Base-by-base conservation (phyloP, 2,888 invertebrate species). In the Philopedon plagiatum region DNA sequence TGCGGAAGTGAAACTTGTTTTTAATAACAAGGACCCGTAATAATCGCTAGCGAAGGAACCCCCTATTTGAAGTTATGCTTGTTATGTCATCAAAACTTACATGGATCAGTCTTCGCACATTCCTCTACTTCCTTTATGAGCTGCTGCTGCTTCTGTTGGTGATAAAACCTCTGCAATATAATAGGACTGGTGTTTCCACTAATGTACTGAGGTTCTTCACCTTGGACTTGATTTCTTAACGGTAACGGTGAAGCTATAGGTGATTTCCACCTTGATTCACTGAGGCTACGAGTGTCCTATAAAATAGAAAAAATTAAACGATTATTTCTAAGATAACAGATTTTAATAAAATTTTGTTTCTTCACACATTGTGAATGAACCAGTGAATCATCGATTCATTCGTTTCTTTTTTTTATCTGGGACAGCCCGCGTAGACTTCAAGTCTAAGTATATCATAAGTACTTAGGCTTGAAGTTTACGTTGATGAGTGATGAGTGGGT, bases 141-240 rank as follows among this genome's bases (percentile, higher is more conserved):
- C 74, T 92, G 87, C 77, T 89, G 85, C 83, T 93, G 93, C 81
- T 91, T 92, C 81, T 91, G 93, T 82, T 93, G 93, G 83, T 93
- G 93, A 81, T 92, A 91, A 83, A 93, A 93, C 83, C 93, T 88
- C 83, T 93, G 93, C 77, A 93, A 86, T 71, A 93, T 92, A 83
- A 93, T 91, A 37, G 93, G 93, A 85, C 93, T 93, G 64, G 93
- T 93, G 86, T 92, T 93, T 75, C 92, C 92, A 46, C 90, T 90
- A 63, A 81, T 80, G 72, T 80, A 82, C 32, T 82, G 82, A 18
- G 71, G 76, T 26, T 80, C 80, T 13, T 78, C 79, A 5, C 58
- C 67, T 60, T 80, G 80, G 73, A 82, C 81, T 65, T 85, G 84
- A 68, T 82, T 83, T 71, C 86, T 77, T 34, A 83, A 75, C 15